phyloP scores from a whole-genome alignment of 2,797 vertebrate species.

The Crossoptilon crossoptilon region DNA sequence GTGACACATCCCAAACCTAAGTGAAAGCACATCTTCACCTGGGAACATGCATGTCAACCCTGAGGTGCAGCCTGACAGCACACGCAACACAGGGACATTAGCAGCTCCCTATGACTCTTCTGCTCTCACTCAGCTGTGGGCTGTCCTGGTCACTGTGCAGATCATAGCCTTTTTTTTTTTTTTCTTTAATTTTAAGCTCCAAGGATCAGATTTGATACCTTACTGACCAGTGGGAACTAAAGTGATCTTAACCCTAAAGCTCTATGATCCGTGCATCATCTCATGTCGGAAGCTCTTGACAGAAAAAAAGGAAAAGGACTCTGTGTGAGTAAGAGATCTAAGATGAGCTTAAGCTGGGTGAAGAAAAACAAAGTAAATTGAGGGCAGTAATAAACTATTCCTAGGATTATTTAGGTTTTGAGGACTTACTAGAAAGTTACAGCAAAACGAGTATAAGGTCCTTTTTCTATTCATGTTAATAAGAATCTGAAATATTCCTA shows the following conservation, averaged over 20 bases:
- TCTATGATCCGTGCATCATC: background rate
- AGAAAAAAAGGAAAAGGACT: background rate
- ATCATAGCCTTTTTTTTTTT: background rate
- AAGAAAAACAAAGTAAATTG: background rate
- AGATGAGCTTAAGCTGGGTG: background rate
- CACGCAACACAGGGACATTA: rapidly evolving
- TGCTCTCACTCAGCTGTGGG: background rate
- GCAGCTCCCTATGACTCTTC: background rate
- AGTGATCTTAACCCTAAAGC: background rate
- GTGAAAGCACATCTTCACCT: background rate
- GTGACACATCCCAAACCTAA: background rate
- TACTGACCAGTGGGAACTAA: background rate
- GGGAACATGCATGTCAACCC: background rate
- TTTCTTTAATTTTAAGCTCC: background rate
- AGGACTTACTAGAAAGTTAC: background rate
- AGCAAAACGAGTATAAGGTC: background rate
- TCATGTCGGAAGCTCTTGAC: background rate
- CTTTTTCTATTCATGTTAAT: background rate
- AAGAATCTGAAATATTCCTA: background rate
- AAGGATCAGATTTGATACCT: background rate
- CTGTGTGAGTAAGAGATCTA: background rate
- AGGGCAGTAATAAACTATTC: background rate
- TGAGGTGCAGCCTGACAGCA: background rate
- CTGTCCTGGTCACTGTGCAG: background rate
- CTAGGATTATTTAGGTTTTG: background rate